Conservation (phyloP, 2,113 vertebrate species). For the Polypterus bichir region DNA sequence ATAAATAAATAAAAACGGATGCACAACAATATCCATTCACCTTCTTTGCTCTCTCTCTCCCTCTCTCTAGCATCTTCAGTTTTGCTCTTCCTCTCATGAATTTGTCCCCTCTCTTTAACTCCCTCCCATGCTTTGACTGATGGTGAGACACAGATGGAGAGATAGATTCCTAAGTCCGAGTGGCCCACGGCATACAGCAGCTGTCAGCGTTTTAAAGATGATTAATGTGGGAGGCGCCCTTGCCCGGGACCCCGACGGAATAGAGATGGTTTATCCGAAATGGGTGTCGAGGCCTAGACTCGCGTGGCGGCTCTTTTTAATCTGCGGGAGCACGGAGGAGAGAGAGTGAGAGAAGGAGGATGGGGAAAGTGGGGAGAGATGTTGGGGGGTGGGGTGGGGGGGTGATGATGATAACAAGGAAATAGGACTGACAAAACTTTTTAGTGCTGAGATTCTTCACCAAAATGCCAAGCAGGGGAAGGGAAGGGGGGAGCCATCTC, state of each 20-base stretch:
- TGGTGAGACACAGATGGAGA: constrained; percentile 54
- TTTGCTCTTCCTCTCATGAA: constrained; percentile 1
- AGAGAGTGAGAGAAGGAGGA: constrained; percentile 34
- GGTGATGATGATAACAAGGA: constrained; percentile 86
- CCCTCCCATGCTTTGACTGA: constrained; percentile 58
- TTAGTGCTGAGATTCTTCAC: constrained; percentile 95
- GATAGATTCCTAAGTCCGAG: constrained; percentile 58
- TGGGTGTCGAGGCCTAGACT: constrained; percentile 36
- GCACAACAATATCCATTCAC: constrained; percentile 2
- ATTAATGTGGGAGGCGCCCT: constrained; percentile 82
- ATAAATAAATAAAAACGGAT: background rate
- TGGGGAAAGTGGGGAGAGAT: constrained; percentile 13
- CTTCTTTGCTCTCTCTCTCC: constrained; percentile 4
- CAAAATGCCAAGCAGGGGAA: constrained; percentile 68
- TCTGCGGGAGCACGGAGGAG: constrained; percentile 14
- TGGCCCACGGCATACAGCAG: constrained; percentile 33
- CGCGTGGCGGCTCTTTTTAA: constrained; percentile 12
- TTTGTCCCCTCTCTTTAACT: constrained; percentile 5
- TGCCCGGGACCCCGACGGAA: constrained; percentile 35
- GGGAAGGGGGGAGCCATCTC: constrained; percentile 40
- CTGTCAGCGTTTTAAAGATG: constrained; percentile 98
- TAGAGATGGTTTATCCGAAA: constrained; percentile 51
- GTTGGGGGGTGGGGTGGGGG: constrained; percentile 19
- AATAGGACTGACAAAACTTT: constrained; percentile 99
- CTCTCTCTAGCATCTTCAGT: constrained; percentile 10